These are phyloP conservation scores for Drosophila hamatofila DNA, from an alignment of 2,888 invertebrate genomes.

Conservation along the genomic window DNA sequence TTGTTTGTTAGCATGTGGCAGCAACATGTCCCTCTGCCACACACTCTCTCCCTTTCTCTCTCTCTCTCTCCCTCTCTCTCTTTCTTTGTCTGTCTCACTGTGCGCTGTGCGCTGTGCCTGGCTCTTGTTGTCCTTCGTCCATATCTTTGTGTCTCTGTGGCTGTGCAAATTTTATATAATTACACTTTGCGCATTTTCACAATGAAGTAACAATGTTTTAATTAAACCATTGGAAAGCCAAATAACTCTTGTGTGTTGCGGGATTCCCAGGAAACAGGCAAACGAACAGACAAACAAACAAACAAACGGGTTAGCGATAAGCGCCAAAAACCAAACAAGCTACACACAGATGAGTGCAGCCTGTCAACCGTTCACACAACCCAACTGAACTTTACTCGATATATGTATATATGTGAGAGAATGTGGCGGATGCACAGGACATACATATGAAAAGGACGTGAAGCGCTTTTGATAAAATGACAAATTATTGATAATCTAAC, in stretches of 20 bases:
- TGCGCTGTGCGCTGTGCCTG: not conserved
- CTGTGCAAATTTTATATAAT: slow-evolving; percentile 80
- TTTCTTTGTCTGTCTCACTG: not conserved
- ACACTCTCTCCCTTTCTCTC: not conserved
- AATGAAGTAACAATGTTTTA: slow-evolving; percentile 81
- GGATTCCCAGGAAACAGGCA: slow-evolving; percentile 50
- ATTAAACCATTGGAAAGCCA: slow-evolving; percentile 80
- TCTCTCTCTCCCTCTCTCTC: not conserved
- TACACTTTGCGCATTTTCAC: slow-evolving; percentile 82
- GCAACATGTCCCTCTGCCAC: slow-evolving; percentile 14
- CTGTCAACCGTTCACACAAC: slow-evolving; percentile 20
- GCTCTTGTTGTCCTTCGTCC: slow-evolving; percentile 15
- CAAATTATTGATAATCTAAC: not conserved
- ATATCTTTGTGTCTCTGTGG: slow-evolving; percentile 49
- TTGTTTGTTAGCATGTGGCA: slow-evolving; percentile 72
- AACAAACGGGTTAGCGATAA: slow-evolving; percentile 45
- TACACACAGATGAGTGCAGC: slow-evolving; percentile 15
- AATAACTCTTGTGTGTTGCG: slow-evolving; percentile 76
- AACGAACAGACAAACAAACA: slow-evolving; percentile 32
- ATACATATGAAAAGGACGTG: not conserved
- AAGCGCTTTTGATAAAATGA: too few species aligned
- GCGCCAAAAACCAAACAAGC: slow-evolving; percentile 39
- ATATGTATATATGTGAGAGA: not conserved
- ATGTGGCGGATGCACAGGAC: not conserved
- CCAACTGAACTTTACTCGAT: slow-evolving; percentile 6